These are phyloP conservation scores for Edolisoma coerulescens DNA, from an alignment of 2,113 vertebrate genomes.

Conservation along the genomic window DNA sequence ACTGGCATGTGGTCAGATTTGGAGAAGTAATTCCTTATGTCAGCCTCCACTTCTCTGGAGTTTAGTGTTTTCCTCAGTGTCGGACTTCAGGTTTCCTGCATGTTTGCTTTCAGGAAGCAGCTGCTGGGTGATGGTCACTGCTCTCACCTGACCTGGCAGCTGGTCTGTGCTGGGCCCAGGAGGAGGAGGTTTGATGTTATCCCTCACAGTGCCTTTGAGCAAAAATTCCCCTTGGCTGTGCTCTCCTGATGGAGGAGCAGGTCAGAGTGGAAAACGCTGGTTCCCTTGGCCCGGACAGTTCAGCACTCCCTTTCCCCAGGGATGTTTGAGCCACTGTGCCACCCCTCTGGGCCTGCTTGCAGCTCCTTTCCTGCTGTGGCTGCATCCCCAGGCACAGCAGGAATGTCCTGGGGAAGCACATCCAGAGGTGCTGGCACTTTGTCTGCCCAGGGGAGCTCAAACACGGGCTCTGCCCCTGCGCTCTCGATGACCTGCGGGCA, in stretches of 20 bases:
- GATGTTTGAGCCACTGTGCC: background rate
- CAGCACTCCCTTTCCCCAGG: background rate
- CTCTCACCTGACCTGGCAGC: background rate
- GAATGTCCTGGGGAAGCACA: background rate
- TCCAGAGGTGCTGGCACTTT: background rate
- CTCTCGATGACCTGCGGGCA: background rate
- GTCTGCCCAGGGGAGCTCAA: background rate
- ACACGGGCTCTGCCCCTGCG: fast-evolving
- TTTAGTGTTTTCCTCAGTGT: background rate
- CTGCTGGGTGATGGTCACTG: background rate
- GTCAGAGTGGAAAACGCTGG: background rate
- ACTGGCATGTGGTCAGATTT: background rate
- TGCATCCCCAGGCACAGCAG: fast-evolving
- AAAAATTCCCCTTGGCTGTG: background rate
- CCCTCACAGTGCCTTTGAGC: background rate
- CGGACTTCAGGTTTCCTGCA: background rate
- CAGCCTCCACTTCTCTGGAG: background rate
- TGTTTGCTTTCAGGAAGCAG: background rate
- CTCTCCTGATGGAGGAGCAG: background rate
- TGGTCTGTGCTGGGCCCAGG: background rate
- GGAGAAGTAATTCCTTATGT: background rate
- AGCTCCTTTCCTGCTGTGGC: background rate
- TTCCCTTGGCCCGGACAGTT: background rate
- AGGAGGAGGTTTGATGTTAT: background rate
- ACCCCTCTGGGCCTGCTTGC: fast-evolving